These are phyloP conservation scores for Nomada ruficornis DNA, from an alignment of 2,888 invertebrate genomes.

Conservation along the genomic window DNA sequence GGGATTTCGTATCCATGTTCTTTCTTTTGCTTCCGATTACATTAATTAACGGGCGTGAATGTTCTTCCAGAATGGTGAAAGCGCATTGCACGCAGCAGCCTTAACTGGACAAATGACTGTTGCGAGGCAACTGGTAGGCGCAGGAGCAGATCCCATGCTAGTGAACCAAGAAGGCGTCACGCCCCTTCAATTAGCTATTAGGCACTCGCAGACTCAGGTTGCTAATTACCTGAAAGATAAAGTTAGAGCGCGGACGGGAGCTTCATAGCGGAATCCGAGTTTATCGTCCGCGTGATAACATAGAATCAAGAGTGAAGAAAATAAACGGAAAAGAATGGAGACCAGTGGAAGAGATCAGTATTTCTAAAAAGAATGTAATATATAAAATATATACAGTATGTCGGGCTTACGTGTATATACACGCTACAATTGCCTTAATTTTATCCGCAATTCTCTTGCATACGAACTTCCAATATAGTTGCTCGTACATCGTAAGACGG, in stretches of 20 bases:
- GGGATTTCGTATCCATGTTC: too few relatives aligned
- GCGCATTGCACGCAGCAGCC: constrained; percentile 95
- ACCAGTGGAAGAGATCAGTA: constrained; percentile 47
- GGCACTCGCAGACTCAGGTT: constrained; percentile 86
- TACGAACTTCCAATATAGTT: too few relatives aligned
- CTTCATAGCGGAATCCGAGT: constrained; percentile 69
- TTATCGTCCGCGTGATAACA: constrained; percentile 19
- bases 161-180: constrained; percentile 91
- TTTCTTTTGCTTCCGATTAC: not conserved
- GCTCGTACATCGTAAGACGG: too few relatives aligned
- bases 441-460: too few relatives aligned
- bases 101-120: constrained; percentile 94
- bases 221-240: constrained; percentile 86
- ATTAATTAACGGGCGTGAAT: not conserved
- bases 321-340: constrained; percentile 7
- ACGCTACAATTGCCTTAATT: too few relatives aligned
- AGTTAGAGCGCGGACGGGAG: constrained; percentile 77
- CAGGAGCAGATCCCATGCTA: constrained; percentile 88
- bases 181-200: constrained; percentile 88
- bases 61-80: constrained; percentile 93
- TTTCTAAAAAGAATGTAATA: constrained; percentile 53
- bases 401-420: too few relatives aligned
- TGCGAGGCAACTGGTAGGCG: constrained; percentile 90
- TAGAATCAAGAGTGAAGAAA: constrained; percentile 19
- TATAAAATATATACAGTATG: not conserved